Evolutionary conservation across 1,140 invertebrate genomes (phyloP), one percentile per base, ranked within the genome.

Genomic region (Thaumetopoea pityocampa): DNA sequence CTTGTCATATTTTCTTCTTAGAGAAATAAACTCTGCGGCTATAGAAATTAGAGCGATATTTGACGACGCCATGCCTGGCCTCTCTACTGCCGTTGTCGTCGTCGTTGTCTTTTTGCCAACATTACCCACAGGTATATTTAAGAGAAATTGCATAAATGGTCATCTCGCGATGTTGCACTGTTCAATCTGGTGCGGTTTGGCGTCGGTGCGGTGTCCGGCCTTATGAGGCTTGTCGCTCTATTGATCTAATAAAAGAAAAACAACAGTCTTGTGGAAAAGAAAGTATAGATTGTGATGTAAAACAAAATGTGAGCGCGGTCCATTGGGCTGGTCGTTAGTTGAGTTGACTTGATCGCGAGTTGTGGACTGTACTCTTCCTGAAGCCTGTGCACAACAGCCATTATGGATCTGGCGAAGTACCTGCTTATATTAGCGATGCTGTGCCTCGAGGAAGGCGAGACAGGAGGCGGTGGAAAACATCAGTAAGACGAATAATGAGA

Each of bases 71-170:
- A 11, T 12, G 12, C 19, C 17, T 22, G 28, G 30, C 27, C 16
- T 32, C 38, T 26, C 52, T 55, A 63, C 43, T 51, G 35, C 51
- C 57, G 51, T 60, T 51, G 59, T 38, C 50, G 44, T 34, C 53
- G 63, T 67, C 52, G 60, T 77, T 62, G 54, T 76, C 68, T 77
- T 73, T 80, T 83, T 80, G 69, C 71, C 69, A 58, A 78, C 70
- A 79, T 74, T 78, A 71, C n/a, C n/a, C n/a, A n/a, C 74, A 50
- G 76, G 67, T 80, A 79, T 80, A 79, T 79, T 83, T 80, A 80
- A 83, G 79, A 69, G 76, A 83, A 83, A 80, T 79, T 67, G 65
- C 68, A 74, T 80, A 83, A 80, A 83, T 80, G 74, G 73, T 70
- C 67, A 79, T 71, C 72, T 71, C 69, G 57, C 52, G 52, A 67